These are phyloP conservation scores for Lepus europaeus DNA, from an alignment of 2,113 vertebrate species.

Conservation along the genomic window DNA sequence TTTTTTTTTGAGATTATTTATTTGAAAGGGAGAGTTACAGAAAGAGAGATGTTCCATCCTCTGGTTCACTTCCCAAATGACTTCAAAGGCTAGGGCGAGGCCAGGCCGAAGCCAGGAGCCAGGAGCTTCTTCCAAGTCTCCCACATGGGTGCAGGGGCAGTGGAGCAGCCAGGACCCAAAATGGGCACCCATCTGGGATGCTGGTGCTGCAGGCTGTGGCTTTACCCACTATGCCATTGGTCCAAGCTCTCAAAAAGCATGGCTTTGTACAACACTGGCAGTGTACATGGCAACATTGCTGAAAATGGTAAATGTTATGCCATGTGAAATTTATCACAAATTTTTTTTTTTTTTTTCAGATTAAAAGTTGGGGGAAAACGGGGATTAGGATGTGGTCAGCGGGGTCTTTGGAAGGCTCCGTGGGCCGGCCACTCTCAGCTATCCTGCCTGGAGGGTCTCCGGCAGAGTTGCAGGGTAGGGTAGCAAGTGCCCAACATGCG, in stretches of 20 bases:
- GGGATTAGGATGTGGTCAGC: background rate
- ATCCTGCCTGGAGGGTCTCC: background rate
- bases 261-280: fast-evolving
- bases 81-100: too few species aligned
- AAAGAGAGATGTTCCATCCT: too few species aligned
- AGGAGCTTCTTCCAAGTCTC: too few species aligned
- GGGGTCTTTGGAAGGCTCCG: background rate
- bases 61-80: too few species aligned
- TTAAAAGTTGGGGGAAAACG: background rate
- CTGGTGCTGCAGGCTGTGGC: too few species aligned
- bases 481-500: fast-evolving
- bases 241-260: background rate
- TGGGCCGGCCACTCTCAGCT: fast-evolving
- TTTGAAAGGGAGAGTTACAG: too few species aligned
- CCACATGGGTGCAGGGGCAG: too few species aligned
- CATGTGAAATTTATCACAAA: background rate
- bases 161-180: too few species aligned
- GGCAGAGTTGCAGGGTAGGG: background rate
- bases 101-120: too few species aligned
- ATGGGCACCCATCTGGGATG: too few species aligned
- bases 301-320: background rate
- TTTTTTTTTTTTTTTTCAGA: background rate
- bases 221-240: too few species aligned
- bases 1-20: too few species aligned
- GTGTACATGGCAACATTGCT: background rate